Evolutionary conservation across 1,140 invertebrate species (phyloP).

Genomic region (Scaptodrosophila lebanonensis): DNA sequence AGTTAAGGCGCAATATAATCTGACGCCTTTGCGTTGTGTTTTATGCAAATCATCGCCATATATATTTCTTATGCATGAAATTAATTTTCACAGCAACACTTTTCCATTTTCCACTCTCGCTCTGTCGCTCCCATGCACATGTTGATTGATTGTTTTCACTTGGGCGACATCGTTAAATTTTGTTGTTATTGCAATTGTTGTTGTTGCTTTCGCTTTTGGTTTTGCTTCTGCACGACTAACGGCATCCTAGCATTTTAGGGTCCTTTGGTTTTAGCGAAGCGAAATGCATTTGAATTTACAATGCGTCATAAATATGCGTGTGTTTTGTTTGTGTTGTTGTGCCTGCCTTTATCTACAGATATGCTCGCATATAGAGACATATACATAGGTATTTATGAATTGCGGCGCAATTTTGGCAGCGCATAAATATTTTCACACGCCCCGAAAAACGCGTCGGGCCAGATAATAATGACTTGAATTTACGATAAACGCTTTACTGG

Average conservation of each 20-base stretch:
- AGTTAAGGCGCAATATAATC: conserved; percentile 17
- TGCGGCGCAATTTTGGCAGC: conserved; percentile 42
- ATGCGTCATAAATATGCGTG: conserved; percentile 69
- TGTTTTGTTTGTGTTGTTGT: conserved; percentile 3
- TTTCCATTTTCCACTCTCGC: conserved; percentile 13
- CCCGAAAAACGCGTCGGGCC: conserved; percentile 5
- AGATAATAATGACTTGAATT: conserved; percentile 68
- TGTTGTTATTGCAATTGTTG: too few species aligned
- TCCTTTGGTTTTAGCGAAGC: too few species aligned
- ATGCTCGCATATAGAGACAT: conserved; percentile 25
- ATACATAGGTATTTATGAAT: conserved; percentile 47
- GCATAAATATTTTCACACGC: conserved; percentile 66
- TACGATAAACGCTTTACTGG: conserved; percentile 57
- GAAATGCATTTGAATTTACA: conserved; percentile 74
- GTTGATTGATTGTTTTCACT: conserved; percentile 73
- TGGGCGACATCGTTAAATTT: too few species aligned
- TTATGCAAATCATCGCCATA: conserved; percentile 59
- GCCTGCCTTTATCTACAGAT: conserved; percentile 20
- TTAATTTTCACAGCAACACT: conserved; percentile 39
- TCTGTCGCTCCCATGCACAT: conserved; percentile 20
- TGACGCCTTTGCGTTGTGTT: conserved; percentile 1
- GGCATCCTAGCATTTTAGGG: too few species aligned
- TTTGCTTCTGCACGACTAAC: too few species aligned
- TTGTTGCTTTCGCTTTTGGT: conserved; percentile 5
- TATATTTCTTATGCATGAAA: conserved; percentile 63